Conservation (phyloP, 2,113 vertebrate genomes). For the Sceloporus tristichus region DNA sequence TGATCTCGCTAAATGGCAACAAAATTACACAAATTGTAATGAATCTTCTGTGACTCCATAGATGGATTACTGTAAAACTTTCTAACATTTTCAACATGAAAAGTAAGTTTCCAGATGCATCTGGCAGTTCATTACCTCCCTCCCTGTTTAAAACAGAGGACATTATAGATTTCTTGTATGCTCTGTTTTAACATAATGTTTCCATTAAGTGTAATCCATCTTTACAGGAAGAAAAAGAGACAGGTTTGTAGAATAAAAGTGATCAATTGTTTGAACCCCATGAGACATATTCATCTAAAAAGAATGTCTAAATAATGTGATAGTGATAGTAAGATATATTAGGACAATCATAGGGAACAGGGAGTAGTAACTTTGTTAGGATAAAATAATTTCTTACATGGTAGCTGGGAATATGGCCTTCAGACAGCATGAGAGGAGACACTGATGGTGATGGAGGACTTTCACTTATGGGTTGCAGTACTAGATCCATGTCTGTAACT, state of each 20-base stretch:
- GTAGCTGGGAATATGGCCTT: neutral
- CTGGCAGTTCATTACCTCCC: neutral
- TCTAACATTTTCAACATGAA: conserved; percentile 17
- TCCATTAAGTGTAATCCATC: conserved; percentile 17
- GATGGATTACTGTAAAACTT: conserved; percentile 24
- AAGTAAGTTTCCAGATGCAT: conserved; percentile 3
- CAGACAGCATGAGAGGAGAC: neutral
- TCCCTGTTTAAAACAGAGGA: conserved; percentile 17
- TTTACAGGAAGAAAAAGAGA: conserved; percentile 18
- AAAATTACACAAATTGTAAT: conserved; percentile 11
- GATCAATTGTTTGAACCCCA: conserved; percentile 38
- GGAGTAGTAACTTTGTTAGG: neutral
- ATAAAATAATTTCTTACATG: neutral
- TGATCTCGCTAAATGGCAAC: conserved; percentile 6
- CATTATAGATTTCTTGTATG: conserved; percentile 23
- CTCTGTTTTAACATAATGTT: conserved; percentile 32
- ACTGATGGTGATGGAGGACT: neutral
- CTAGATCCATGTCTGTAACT: neutral
- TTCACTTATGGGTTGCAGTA: neutral
- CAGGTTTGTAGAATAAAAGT: conserved; percentile 34
- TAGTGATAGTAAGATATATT: neutral
- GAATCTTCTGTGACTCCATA: neutral
- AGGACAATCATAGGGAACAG: neutral
- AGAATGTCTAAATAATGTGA: conserved; percentile 21
- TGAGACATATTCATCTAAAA: conserved; percentile 40